These are phyloP conservation scores for Leptogaster cylindrica DNA, from an alignment of 2,888 invertebrate species.

Conservation along the genomic window DNA sequence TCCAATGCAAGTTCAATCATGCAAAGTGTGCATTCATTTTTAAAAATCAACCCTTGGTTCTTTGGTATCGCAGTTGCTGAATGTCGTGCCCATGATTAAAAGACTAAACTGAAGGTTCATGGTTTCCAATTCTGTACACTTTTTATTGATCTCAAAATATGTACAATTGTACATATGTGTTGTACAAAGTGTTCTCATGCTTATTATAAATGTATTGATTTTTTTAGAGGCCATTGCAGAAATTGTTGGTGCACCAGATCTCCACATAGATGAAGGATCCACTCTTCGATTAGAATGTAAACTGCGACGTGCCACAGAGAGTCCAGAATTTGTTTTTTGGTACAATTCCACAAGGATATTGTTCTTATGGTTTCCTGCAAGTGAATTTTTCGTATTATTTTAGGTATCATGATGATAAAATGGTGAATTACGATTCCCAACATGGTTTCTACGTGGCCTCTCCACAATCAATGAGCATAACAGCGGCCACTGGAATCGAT, in stretches of 20 bases:
- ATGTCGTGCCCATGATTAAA: too few relatives aligned
- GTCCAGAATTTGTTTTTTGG: constrained; percentile 62
- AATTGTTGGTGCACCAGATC: constrained; percentile 60
- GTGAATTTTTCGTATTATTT: not conserved
- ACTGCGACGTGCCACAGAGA: constrained; percentile 61
- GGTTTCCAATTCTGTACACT: too few relatives aligned
- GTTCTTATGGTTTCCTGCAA: not conserved
- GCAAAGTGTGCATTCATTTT: too few relatives aligned
- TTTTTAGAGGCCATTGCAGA: constrained; percentile 60
- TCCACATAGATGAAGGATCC: constrained; percentile 62
- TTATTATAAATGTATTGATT: too few relatives aligned
- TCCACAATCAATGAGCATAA: constrained; percentile 51
- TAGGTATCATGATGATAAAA: constrained; percentile 81
- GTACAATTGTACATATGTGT: too few relatives aligned
- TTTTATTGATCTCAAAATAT: too few relatives aligned
- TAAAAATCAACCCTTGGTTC: too few relatives aligned
- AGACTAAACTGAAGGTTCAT: too few relatives aligned
- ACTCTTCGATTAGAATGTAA: constrained; percentile 60
- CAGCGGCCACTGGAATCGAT: constrained; percentile 41
- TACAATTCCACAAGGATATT: too few relatives aligned
- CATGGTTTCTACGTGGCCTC: constrained; percentile 64
- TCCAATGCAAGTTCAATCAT: too few relatives aligned
- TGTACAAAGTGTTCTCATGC: too few relatives aligned
- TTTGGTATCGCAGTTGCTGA: too few relatives aligned
- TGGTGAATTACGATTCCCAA: constrained; percentile 85